Base-by-base conservation (phyloP, 2,888 invertebrate genomes). In the Oscheius sp. region DNA sequence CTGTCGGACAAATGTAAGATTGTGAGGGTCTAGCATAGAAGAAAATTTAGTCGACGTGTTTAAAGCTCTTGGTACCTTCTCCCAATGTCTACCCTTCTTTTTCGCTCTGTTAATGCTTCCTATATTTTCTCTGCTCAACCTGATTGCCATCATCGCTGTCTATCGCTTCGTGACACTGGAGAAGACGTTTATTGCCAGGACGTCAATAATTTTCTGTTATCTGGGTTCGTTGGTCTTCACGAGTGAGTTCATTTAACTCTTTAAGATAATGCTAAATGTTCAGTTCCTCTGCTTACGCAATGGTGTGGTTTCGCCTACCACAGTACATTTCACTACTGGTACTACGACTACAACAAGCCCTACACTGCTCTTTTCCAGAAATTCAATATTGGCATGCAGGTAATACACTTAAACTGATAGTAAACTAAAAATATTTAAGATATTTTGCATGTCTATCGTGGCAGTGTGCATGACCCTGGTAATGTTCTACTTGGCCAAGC, bases 1-100 rank as follows among this genome's bases (percentile, higher is more conserved):
- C 29, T 70, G 7, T 42, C 59, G 2, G 58, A 59, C 58, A n/a
- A 32, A 33, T 5, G 66, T 66, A 32, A 29, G 65, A 7, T 21
- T 5, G 3, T 42, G 7, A 42, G 3, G 3, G 7, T 42, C 4
- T 7, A 42, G 7, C 42, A 42, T 21, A 21, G 48, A 48, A 2
- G 21, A 21, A 21, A 65, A 35, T n/a, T 47, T 29, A 70, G 58
- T 48, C 21, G 37, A 29, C 5, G 21, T 70, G 2, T 13, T 59
- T 2, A 29, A 58, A 13, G 47, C 32, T 1, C 13, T 57, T 9
- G 68, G 55, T 2, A 55, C 33, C 13, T 68, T 58, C 11, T 32
- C 70, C 58, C 55, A 58, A 47, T 70, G 59, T 59, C 33, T 70
- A 47, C 70, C 70, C 11, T 70, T 70, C 42, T 59, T 58, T 58